Evolutionary conservation across 2,797 vertebrate species (phyloP).

Genomic region (Rhincodon typus): DNA sequence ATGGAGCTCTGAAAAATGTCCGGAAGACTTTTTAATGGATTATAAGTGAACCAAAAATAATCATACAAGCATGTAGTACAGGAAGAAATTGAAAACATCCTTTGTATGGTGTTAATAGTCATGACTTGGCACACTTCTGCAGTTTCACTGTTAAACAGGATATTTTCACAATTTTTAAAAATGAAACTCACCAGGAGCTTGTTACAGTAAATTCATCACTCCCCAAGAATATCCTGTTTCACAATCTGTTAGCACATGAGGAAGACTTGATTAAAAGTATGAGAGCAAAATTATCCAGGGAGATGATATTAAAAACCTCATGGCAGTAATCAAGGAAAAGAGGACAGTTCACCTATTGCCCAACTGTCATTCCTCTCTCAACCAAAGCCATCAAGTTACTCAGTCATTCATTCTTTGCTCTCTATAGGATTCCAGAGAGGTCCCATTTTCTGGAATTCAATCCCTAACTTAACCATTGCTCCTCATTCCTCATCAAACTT

Average conservation of each 20-base stretch:
- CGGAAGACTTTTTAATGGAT: background rate
- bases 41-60: slow-evolving; percentile 1
- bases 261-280: background rate
- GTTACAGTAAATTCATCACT: slow-evolving; percentile 14
- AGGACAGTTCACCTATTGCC: background rate
- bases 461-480: background rate
- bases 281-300: background rate
- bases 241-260: slow-evolving; percentile 7
- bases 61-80: background rate
- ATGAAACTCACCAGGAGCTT: slow-evolving; percentile 26
- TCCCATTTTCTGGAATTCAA: background rate
- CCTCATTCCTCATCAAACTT: background rate
- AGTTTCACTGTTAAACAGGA: slow-evolving; percentile 21
- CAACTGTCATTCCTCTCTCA: background rate
- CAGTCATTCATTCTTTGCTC: background rate
- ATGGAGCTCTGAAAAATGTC: background rate
- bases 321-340: background rate
- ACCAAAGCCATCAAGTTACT: background rate
- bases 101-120: background rate
- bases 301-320: background rate
- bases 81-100: slow-evolving; percentile 21
- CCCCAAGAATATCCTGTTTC: slow-evolving; percentile 32
- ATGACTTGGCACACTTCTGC: slow-evolving; percentile 21
- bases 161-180: slow-evolving; percentile 34
- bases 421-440: background rate